Evolutionary conservation across 1,140 invertebrate species (phyloP).

Genomic region (Himalopsyche phryganea): DNA sequence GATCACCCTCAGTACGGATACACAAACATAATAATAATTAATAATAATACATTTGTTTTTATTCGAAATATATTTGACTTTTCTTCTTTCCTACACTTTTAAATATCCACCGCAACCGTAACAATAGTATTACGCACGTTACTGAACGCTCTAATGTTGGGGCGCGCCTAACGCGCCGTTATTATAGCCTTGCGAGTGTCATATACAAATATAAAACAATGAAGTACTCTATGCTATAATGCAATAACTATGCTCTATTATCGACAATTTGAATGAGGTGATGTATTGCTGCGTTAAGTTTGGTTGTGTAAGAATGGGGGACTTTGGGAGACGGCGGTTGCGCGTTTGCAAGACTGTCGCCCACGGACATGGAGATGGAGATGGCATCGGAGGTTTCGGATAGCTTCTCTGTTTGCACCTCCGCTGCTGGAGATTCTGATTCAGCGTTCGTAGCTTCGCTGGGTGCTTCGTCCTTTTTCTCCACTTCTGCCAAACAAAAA

Average conservation of each 20-base stretch:
- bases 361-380: slow-evolving; percentile 1
- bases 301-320: neutral
- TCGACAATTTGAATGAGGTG: slow-evolving; percentile 24
- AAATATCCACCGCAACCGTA: too few species aligned
- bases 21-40: too few species aligned
- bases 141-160: too few species aligned
- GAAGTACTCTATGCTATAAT: neutral
- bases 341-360: neutral
- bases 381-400: slow-evolving; percentile 13
- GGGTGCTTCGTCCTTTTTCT: slow-evolving; percentile 7
- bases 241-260: neutral
- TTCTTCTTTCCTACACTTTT: too few species aligned
- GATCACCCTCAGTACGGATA: too few species aligned
- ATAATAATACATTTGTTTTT: too few species aligned
- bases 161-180: too few species aligned
- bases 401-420: slow-evolving; percentile 15
- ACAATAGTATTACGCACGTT: too few species aligned
- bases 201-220: slow-evolving; percentile 2
- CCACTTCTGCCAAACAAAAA: slow-evolving; percentile 4
- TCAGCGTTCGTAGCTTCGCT: neutral
- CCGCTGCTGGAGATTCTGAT: neutral
- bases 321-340: neutral
- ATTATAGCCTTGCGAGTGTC: neutral
- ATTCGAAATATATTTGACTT: too few species aligned
- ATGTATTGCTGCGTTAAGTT: slow-evolving; percentile 18